Conservation (phyloP, 64 coral and sea anemone species). For the Astreopora myriophthalma region DNA sequence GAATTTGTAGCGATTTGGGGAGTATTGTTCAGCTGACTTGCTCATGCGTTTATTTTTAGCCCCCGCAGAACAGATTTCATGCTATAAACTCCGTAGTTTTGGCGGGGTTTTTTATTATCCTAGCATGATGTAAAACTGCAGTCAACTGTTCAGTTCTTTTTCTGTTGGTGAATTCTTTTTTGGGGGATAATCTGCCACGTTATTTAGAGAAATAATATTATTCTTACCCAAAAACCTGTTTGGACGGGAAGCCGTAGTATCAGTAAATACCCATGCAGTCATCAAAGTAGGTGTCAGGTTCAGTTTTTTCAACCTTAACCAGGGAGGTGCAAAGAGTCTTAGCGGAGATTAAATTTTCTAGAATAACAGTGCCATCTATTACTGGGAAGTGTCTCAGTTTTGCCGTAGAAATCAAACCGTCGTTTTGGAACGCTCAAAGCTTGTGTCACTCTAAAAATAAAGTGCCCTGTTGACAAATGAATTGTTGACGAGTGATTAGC, state of each 20-base stretch:
- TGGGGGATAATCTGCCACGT: neutral
- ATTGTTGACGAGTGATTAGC: constrained; percentile 7
- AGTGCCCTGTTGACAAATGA: neutral
- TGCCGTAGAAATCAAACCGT: neutral
- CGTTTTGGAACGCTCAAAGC: neutral
- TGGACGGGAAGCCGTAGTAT: neutral
- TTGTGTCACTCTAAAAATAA: neutral
- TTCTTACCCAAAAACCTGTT: constrained; percentile 34
- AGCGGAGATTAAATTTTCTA: neutral
- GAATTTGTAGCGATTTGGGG: neutral
- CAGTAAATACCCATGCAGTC: neutral
- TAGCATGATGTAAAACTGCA: neutral
- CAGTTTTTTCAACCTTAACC: neutral
- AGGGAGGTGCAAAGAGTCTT: neutral
- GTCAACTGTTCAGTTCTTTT: neutral
- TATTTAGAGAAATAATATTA: constrained; percentile 19
- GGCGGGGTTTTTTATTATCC: neutral
- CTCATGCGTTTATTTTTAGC: neutral
- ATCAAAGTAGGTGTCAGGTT: constrained; percentile 26
- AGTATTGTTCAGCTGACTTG: neutral
- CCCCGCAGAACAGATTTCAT: neutral
- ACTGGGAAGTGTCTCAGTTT: neutral
- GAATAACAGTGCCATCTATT: neutral
- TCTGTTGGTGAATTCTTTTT: neutral
- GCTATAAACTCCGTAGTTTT: neutral